These are phyloP conservation scores for Cephalopterus ornatus DNA, from an alignment of 2,113 vertebrate genomes.

Conservation along the genomic window DNA sequence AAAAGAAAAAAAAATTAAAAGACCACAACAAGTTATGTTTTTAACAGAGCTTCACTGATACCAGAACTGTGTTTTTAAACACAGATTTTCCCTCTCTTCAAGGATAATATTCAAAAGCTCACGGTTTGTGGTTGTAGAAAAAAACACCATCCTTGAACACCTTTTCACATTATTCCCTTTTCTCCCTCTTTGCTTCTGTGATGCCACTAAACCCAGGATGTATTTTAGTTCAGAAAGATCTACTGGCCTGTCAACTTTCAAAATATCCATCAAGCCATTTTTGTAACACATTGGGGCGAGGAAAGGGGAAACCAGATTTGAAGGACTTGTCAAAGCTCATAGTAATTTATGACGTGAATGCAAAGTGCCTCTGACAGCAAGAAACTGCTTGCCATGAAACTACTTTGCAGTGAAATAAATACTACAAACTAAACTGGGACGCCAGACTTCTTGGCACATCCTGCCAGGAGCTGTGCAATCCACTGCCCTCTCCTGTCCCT, in stretches of 20 bases:
- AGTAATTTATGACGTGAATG: slow-evolving; percentile 32
- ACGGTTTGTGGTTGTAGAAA: background rate
- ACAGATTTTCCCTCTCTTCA: background rate
- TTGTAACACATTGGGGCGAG: background rate
- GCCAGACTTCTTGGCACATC: background rate
- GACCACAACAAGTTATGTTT: background rate
- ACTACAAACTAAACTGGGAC: background rate
- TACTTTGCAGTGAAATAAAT: slow-evolving; percentile 26
- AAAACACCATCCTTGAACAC: background rate
- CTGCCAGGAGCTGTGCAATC: background rate
- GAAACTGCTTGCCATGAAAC: slow-evolving; percentile 15
- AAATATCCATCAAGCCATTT: slow-evolving; percentile 43
- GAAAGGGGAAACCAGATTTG: slow-evolving; percentile 34
- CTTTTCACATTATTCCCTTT: background rate
- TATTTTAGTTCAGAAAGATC: slow-evolving; percentile 16
- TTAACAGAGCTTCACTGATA: background rate
- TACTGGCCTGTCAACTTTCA: slow-evolving; percentile 20
- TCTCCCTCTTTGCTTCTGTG: background rate
- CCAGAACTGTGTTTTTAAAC: background rate
- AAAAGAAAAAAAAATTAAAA: background rate
- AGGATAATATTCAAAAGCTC: background rate
- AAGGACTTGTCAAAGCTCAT: slow-evolving; percentile 48
- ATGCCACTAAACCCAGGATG: background rate
- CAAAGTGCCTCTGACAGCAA: slow-evolving; percentile 37
- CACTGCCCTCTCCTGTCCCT: background rate